Conservation (phyloP, 2,888 invertebrate genomes). For the Caenorhabditis zanzibari region DNA sequence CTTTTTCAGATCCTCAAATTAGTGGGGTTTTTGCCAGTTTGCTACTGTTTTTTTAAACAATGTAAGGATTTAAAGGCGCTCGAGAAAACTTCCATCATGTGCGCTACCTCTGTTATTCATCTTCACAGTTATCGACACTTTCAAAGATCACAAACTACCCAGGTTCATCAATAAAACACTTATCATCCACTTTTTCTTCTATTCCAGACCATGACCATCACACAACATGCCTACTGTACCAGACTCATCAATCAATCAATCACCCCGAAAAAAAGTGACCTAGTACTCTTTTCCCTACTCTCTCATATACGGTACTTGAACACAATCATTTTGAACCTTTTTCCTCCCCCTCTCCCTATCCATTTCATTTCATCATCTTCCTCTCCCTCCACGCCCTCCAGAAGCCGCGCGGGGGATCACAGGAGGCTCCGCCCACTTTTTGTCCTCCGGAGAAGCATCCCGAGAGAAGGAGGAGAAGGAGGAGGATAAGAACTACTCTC, state of each 20-base stretch:
- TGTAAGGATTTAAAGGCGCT: no score
- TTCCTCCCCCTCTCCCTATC: background rate
- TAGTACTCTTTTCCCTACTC: background rate
- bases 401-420: background rate
- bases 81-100: no score
- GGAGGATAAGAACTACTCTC: slow-evolving; percentile 35
- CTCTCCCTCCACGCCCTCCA: slow-evolving; percentile 29
- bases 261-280: slow-evolving; percentile 5
- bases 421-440: slow-evolving; percentile 49
- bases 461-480: no score
- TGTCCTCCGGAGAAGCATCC: slow-evolving; percentile 12
- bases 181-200: no score
- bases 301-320: slow-evolving; percentile 7
- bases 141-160: no score
- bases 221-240: background rate
- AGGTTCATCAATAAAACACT: background rate
- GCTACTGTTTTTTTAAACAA: no score
- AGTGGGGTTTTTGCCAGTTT: no score
- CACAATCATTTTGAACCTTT: slow-evolving; percentile 50
- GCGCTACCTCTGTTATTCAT: no score
- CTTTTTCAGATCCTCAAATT: no score
- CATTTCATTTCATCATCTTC: slow-evolving; percentile 1
- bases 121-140: no score
- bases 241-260: background rate
- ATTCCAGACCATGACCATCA: background rate